A percentile compares a stretch with the other conserved stretches of the same genome.
Conservation (phyloP, 2,113 vertebrate species). For the Glaucidium brasilianum region DNA sequence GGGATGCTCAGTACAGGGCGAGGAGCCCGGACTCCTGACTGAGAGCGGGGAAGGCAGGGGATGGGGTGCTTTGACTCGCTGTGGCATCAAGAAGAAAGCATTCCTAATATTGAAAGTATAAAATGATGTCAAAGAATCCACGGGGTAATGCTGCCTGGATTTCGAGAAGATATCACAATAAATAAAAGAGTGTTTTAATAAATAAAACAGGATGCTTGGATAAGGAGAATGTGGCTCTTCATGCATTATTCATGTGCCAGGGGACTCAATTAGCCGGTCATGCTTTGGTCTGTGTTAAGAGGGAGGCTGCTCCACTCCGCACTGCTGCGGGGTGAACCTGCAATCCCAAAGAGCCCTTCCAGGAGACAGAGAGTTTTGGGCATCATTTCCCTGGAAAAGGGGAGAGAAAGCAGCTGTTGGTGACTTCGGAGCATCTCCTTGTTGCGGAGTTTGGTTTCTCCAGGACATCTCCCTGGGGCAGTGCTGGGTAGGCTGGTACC, state of each 20-base stretch:
- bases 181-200: constrained; percentile 6
- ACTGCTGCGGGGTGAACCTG: background rate
- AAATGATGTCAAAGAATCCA: background rate
- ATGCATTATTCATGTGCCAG: constrained; percentile 50
- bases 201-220: constrained; percentile 17
- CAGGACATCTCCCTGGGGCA: accelerated
- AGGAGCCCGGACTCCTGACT: accelerated
- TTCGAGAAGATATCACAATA: background rate
- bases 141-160: background rate
- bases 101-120: background rate
- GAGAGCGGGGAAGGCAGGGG: background rate
- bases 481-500: background rate
- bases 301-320: background rate
- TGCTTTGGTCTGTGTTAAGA: background rate
- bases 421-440: accelerated
- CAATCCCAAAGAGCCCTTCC: background rate
- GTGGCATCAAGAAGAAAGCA: background rate
- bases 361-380: background rate
- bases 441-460: background rate
- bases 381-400: accelerated
- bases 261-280: constrained; percentile 51
- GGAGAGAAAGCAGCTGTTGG: background rate
- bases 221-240: background rate
- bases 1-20: accelerated
- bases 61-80: accelerated